Percentiles rank a stretch among this genome's conserved stretches.
Conservation (phyloP, 2,888 invertebrate genomes). For the Heteromyza rotundicornis region DNA sequence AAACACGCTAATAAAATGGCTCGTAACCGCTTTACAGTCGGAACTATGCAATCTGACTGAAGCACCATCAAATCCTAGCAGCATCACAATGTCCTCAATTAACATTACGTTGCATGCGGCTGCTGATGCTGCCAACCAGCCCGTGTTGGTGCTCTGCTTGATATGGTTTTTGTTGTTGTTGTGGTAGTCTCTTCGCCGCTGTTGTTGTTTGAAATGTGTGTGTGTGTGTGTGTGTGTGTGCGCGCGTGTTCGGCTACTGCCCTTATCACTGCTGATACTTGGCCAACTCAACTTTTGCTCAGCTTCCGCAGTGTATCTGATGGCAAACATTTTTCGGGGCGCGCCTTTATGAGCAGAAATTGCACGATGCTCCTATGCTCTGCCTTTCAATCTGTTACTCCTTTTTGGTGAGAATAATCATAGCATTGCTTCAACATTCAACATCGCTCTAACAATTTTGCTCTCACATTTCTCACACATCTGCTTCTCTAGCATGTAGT, state of each 20-base stretch:
- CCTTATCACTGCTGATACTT: not conserved
- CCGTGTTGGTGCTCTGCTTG: not conserved
- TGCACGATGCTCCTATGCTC: no score
- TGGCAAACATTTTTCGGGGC: conserved; percentile 20
- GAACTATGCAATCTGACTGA: conserved; percentile 14
- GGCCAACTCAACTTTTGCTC: not conserved
- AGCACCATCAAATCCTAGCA: not conserved
- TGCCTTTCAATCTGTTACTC: no score
- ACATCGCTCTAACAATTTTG: no score
- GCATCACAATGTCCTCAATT: conserved; percentile 11
- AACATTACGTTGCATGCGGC: not conserved
- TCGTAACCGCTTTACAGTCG: conserved; percentile 3
- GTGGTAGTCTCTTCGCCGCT: not conserved
- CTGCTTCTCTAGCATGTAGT: no score
- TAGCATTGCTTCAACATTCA: no score
- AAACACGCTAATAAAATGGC: not conserved
- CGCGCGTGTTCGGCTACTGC: not conserved
- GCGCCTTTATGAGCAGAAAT: conserved; percentile 21
- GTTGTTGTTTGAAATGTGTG: not conserved
- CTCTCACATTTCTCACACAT: no score
- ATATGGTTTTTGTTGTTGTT: not conserved
- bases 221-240: not conserved
- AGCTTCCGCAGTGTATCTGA: not conserved
- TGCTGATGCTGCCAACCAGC: not conserved
- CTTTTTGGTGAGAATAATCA: no score